Evolutionary conservation across 2,888 invertebrate species (phyloP), one percentile per base, ranked within the genome.

Genomic region (Rhamnusium bicolor): DNA sequence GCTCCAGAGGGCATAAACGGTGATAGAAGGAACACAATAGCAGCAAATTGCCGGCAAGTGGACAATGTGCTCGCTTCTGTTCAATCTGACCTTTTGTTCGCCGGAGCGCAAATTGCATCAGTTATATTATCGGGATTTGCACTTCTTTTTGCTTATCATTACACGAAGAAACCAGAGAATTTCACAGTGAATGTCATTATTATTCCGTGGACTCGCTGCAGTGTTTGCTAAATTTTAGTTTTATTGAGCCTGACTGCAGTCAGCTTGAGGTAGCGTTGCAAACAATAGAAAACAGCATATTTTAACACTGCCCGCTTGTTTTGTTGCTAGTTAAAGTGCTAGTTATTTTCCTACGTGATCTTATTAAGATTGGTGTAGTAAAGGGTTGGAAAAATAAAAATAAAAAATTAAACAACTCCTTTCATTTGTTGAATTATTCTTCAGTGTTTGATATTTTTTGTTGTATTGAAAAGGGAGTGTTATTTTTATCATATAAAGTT

Each of bases 1-100:
- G 72, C 76, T 70, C 76, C 72, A 71, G 74, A 76, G 78, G 79
- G 76, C 79, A 78, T 79, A 80, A 81, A 80, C 79, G 79, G 69
- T 74, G 79, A 83, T 82, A 78, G 80, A 80, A 74, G 78, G 79
- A 71, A 58, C 76, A 83, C 83, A 83, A 83, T 83, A 76, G 80
- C 73, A 73, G 80, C 80, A 82, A 82, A 83, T 83, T 83, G 79
- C 82, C 79, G 71, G 79, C 80, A 80, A 82, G 79, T 83, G 83
- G 81, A 82, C 83, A 83, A 83, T 83, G 81, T 77, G 77, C 76
- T 76, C 73, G 75, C 77, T 49, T 62, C 71, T 73, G 79, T 79
- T 80, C 79, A 77, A 78, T 79, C 75, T 76, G 76, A 80, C 77
- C 82, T 82, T 80, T 82, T 82, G 81, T 82, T 80, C 79, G 67